Conservation (phyloP, 2,113 vertebrate genomes). For the Esox niger region DNA sequence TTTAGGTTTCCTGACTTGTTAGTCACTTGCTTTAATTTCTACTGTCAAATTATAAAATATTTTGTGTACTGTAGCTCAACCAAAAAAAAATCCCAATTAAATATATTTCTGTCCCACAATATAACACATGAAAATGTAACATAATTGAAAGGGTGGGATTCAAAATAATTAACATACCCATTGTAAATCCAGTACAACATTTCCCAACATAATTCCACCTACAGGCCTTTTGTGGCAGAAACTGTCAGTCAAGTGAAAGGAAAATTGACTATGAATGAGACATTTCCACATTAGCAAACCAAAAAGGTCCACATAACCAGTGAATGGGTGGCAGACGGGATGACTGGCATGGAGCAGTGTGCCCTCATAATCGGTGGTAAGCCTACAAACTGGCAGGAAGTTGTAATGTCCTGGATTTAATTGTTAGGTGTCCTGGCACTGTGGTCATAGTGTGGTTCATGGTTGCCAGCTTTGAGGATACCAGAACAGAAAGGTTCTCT, state of each 20-base stretch:
- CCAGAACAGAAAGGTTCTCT: slow-evolving; percentile 6
- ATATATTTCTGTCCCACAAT: too few species aligned
- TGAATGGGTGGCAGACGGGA: neutral
- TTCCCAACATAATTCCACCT: neutral
- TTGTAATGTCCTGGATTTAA: slow-evolving; percentile 22
- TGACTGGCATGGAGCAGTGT: neutral
- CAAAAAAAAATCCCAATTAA: too few species aligned
- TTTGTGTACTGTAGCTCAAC: too few species aligned
- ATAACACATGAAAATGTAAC: too few species aligned
- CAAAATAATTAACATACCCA: too few species aligned
- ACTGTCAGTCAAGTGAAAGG: neutral
- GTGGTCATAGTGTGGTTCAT: slow-evolving; percentile 6
- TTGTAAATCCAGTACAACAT: too few species aligned
- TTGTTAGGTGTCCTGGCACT: slow-evolving; percentile 14
- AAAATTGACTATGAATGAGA: neutral
- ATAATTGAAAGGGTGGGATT: too few species aligned
- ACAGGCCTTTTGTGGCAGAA: neutral
- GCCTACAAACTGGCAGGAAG: slow-evolving; percentile 1
- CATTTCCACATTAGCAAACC: too few species aligned
- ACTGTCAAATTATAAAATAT: too few species aligned
- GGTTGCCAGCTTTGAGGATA: slow-evolving; percentile 4
- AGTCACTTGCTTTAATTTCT: too few species aligned
- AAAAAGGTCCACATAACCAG: neutral
- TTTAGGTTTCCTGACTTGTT: too few species aligned
- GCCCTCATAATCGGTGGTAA: neutral